Evolutionary conservation across 2,113 vertebrate species (phyloP), one percentile per base, ranked within the genome.

Genomic region (Sterna hirundo): DNA sequence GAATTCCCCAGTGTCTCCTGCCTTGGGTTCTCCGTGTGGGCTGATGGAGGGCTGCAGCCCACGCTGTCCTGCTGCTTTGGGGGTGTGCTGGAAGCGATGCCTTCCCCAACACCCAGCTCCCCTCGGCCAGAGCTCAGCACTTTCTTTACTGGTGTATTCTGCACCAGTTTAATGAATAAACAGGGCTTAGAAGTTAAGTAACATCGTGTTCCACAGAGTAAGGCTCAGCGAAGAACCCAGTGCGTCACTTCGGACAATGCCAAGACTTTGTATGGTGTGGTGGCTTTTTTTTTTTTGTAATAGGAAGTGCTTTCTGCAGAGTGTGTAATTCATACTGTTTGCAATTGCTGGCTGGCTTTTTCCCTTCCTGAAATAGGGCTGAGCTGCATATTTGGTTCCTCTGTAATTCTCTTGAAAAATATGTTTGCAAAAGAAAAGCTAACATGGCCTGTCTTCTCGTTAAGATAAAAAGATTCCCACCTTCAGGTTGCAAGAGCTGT

Each of bases 281-380:
- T 62, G 38, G 44, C 49, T 68, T 52, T 38, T 64, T 70, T 70
- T 46, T 40, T 55, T 47, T 15, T 71, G 34, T 2, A 66, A 58
- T 83, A 79, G 96, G 97, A 94, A 97, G 93, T 77, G 70, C 70
- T 96, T 96, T 96, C 42, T 97, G 95, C 91, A 77, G 78, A 58
- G 61, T n/a, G 32, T 60, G 69, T 71, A 27, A 40, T 58, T 79
- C 57, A 5, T 29, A 7, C 72, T 60, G 49, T 22, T 62, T 74
- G 66, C 82, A 44, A 61, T 30, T 26, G 77, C 92, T 91, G 91
- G 52, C 61, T 93, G 65, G 34, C 2, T 1, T 49, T 75, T 49
- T 70, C 47, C 57, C 70, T 96, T 96, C 91, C 94, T 82, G 83
- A 78, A 83, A 58, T 10, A 49, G 30, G 32, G 61, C 91, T 85